A percentile compares a stretch with the other conserved stretches of the same genome.
These are phyloP conservation scores for Bilobella aurantiaca DNA, from an alignment of 1,140 invertebrate species.

Conservation along the genomic window DNA sequence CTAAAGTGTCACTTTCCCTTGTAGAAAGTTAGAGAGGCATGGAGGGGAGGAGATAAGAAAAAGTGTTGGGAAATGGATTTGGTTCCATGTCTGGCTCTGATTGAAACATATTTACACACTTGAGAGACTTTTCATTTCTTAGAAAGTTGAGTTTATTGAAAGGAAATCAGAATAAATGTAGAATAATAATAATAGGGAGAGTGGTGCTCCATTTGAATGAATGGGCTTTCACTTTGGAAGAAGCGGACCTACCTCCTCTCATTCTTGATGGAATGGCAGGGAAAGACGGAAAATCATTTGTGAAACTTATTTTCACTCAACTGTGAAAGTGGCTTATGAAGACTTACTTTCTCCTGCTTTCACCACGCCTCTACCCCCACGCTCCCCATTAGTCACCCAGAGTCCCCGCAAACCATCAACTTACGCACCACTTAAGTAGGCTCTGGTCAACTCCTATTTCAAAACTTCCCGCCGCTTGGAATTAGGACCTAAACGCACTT, in stretches of 20 bases:
- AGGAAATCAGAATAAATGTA: not conserved
- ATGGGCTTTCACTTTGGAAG: not conserved
- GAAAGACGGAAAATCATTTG: not conserved
- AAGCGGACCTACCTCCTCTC: not conserved
- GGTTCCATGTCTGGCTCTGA: not conserved
- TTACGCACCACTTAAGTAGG: too few species aligned
- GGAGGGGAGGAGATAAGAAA: not conserved
- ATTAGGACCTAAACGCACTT: too few species aligned
- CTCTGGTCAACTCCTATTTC: too few species aligned
- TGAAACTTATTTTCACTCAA: not conserved
- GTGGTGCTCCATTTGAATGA: not conserved
- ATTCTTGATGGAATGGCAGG: not conserved
- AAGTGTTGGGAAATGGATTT: too few species aligned
- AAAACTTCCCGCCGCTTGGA: too few species aligned
- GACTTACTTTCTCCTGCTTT: not conserved
- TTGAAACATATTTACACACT: not conserved
- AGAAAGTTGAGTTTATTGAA: not conserved
- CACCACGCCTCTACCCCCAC: not conserved
- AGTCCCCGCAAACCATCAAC: too few species aligned
- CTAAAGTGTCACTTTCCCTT: not conserved
- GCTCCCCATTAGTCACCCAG: not conserved
- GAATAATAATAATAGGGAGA: not conserved
- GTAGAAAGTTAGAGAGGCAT: not conserved
- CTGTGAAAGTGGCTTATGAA: not conserved
- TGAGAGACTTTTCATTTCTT: not conserved